Evolutionary conservation across 1,140 invertebrate species (phyloP), one percentile per base, ranked within the genome.

Genomic region (Chironomus striatipennis): DNA sequence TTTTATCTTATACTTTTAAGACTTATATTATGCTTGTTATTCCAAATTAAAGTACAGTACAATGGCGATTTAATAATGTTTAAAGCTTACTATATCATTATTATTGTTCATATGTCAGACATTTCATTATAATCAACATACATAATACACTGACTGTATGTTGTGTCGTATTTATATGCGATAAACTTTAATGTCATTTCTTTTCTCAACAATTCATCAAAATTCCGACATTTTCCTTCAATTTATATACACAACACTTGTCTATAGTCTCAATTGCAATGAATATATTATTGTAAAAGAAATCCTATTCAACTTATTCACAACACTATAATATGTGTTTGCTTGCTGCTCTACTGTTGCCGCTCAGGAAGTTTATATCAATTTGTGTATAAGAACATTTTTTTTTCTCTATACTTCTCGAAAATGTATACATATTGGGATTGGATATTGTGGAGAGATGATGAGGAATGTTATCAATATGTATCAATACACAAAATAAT

Each of bases 401-500:
- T 34, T 34, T 34, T 34, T n/a, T n/a, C n/a, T n/a, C n/a, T n/a
- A n/a, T n/a, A n/a, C 24, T 34, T 34, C 5, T 34, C 24, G 24
- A 34, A 34, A 2, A 34, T 34, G 5, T 34, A 34, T 34, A 34
- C 5, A 34, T 34, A 34, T 34, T 34, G 24, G 24, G 24, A 34
- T 34, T 34, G 24, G n/a, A 57, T 57, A 57, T n/a, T 57, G 47
- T 57, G n/a, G 47, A 57, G n/a, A 57, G 12, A 57, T n/a, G 47
- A 57, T 57, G 47, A 57, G n/a, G 47, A 57, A n/a, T 57, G 47
- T 57, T 57, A 57, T 57, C 47, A 57, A 57, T 57, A 57, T 17
- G 18, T 57, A 57, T 57, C 47, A 57, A 57, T 57, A 57, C 65
- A 70, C 65, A 15, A 70, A 34, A 70, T 70, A 70, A 20, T 70